Percentiles rank a stretch among this genome's conserved stretches.
Evolutionary conservation across 2,113 vertebrate species (phyloP).

Genomic region (Papio anubis): DNA sequence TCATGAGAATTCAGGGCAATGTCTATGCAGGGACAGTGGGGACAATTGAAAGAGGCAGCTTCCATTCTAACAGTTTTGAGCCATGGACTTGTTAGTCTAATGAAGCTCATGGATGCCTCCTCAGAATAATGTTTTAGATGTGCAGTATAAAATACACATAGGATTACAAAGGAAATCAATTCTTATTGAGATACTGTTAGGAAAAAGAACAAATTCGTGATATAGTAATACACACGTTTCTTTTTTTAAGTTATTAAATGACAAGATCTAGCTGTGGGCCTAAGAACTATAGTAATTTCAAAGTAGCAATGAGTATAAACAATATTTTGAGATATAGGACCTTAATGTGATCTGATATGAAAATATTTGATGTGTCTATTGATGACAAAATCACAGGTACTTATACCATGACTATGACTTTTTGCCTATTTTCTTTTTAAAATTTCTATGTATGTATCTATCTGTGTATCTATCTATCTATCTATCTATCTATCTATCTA

Average conservation of each 20-base stretch:
- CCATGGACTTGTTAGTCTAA: neutral
- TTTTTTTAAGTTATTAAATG: neutral
- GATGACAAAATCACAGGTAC: neutral
- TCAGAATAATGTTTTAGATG: constrained; percentile 25
- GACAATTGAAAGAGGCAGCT: neutral
- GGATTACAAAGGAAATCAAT: neutral
- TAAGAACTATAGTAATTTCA: neutral
- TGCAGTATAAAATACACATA: neutral
- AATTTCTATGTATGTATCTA: neutral
- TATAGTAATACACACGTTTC: neutral
- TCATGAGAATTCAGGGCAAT: neutral
- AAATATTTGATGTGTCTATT: neutral
- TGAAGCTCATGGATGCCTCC: neutral
- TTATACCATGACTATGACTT: neutral
- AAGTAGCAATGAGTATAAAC: neutral
- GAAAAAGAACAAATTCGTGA: neutral
- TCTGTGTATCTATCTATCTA: no score
- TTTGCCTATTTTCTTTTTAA: neutral
- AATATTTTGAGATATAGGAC: neutral
- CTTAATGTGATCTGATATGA: neutral
- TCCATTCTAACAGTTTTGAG: neutral
- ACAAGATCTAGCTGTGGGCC: neutral
- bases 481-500: no score
- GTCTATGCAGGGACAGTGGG: neutral
- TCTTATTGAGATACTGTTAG: neutral